Conservation (phyloP, 2,888 invertebrate genomes). For the Drosophila pegasa region DNA sequence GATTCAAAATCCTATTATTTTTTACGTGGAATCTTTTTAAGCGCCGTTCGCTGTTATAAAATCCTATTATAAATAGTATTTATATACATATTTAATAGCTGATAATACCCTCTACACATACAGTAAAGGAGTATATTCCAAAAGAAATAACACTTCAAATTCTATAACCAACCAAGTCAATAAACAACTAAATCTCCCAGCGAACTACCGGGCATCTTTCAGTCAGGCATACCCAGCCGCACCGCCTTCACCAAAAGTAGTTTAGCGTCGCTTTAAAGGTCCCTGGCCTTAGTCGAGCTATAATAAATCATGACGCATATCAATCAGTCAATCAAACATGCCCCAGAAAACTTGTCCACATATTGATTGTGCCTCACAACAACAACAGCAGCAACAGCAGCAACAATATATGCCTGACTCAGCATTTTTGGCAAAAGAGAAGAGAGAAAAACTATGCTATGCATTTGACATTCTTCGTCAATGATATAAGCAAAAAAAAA, state of each 20-base stretch:
- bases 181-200: not conserved
- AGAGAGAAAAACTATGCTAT: conserved; percentile 47
- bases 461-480: conserved; percentile 77
- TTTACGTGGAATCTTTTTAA: too few species aligned
- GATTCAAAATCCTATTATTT: too few species aligned
- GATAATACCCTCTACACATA: not conserved
- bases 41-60: too few species aligned
- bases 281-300: conserved; percentile 39
- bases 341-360: conserved; percentile 55
- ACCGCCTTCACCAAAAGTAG: not conserved
- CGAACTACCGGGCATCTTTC: not conserved
- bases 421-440: conserved; percentile 38
- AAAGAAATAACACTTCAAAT: not conserved
- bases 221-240: not conserved
- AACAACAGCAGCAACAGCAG: conserved; percentile 18
- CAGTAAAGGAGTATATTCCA: not conserved
- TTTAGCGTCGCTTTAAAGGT: conserved; percentile 16
- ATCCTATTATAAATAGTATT: too few species aligned
- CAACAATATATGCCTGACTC: conserved; percentile 56
- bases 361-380: conserved; percentile 65
- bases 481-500: conserved; percentile 48
- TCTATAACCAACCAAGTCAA: not conserved
- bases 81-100: too few species aligned
- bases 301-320: conserved; percentile 78
- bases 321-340: conserved; percentile 76